Percentiles rank a stretch among this genome's conserved stretches.
Evolutionary conservation across 2,797 vertebrate species (phyloP).

Genomic region (Labeo calbasu): DNA sequence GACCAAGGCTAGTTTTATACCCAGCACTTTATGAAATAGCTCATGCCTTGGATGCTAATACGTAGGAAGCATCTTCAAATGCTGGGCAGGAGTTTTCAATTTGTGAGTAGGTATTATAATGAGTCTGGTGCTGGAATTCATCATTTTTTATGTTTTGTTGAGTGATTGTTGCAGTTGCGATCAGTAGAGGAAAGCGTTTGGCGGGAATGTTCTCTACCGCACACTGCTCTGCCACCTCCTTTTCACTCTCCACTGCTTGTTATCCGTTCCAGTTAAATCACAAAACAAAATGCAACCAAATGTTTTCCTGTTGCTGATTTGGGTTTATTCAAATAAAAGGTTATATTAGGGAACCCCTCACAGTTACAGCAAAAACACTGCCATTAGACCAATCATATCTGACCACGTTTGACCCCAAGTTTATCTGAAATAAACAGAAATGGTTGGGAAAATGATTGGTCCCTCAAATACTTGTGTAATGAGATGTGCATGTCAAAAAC

Average conservation of each 20-base stretch:
- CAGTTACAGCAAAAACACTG: constrained; percentile 3
- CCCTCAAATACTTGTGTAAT: not conserved
- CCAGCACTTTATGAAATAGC: not conserved
- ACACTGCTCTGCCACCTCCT: not conserved
- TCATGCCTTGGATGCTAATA: not conserved
- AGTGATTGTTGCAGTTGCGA: constrained; percentile 9
- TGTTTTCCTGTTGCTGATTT: not conserved
- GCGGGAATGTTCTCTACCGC: not conserved
- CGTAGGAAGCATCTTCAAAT: not conserved
- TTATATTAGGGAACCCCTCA: not conserved
- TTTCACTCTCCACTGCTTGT: constrained; percentile 15
- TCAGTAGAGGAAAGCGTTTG: not conserved
- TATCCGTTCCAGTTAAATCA: constrained; percentile 12
- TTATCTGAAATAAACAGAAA: not conserved
- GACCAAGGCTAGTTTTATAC: not conserved
- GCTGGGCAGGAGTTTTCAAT: constrained; percentile 18
- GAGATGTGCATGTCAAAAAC: not conserved
- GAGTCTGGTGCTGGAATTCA: constrained; percentile 1
- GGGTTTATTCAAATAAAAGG: constrained; percentile 9
- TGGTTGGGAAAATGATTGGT: not conserved
- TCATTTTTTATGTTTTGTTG: constrained; percentile 9
- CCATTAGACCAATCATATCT: not conserved
- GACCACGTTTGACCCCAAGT: not conserved
- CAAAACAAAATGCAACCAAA: constrained; percentile 2
- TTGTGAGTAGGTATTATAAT: not conserved